A percentile compares a stretch with the other conserved stretches of the same genome.
These are phyloP conservation scores for Coendou prehensilis DNA, from an alignment of 2,797 vertebrate genomes.

Conservation along the genomic window DNA sequence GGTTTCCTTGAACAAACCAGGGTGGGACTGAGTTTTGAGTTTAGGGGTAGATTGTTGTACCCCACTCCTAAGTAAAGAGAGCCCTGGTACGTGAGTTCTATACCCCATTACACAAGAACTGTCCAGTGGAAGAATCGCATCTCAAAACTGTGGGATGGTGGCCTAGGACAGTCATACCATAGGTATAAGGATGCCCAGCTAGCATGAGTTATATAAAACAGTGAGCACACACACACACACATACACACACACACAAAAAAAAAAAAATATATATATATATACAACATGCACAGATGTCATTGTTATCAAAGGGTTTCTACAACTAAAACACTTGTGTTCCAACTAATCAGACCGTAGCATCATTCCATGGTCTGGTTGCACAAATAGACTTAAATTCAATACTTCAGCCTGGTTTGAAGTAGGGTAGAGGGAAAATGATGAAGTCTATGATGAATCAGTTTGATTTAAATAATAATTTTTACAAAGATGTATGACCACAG, in stretches of 20 bases:
- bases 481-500: background rate
- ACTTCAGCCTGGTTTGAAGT: background rate
- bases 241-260: background rate
- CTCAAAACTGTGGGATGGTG: background rate
- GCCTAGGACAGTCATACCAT: background rate
- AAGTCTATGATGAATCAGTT: background rate
- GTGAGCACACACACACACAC: background rate
- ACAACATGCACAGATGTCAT: background rate
- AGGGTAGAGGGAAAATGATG: background rate
- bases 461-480: background rate
- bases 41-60: background rate
- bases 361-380: background rate
- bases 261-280: background rate
- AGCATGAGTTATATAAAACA: background rate
- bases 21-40: background rate
- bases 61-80: background rate
- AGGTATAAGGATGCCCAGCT: background rate
- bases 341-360: too few species aligned
- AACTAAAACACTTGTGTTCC: too few species aligned
- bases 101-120: background rate
- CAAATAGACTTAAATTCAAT: background rate
- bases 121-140: background rate
- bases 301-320: background rate
- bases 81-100: background rate
- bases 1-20: background rate